Base-by-base conservation (phyloP, 2,888 invertebrate genomes). In the Eurytoma adleriae region DNA sequence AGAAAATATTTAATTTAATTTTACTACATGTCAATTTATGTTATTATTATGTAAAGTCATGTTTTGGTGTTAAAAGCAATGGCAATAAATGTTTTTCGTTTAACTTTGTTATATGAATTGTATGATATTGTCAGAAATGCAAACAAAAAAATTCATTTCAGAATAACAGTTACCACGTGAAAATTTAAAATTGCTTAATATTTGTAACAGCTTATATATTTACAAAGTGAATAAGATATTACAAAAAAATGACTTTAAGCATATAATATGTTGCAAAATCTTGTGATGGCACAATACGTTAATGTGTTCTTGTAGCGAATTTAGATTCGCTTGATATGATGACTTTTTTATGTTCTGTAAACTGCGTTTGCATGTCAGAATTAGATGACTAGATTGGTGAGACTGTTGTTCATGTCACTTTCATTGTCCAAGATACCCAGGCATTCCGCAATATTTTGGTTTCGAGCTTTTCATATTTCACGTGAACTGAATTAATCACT, bases 321-420 rank as follows among this genome's bases (percentile, higher is more conserved):
- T 7, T 40, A 10, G 10, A 66, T 70, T 72, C 62, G 57, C 70
- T 61, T 80, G 74, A 78, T 80, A 78, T 78, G 79, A 66, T 78
- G 66, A 79, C 75, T 68, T 68, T 75, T 73, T 61, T 66, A 69
- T 24, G 52, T 68, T 30, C 57, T 61, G 69, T 57, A 61, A 10
- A 74, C 27, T 64, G 52, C 66, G 56, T 69, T 79, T 24, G 59
- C 62, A 66, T 78, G 79, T 79, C 78, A 80, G 74, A 73, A 79
- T 79, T 73, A 70, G 79, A 69, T 82, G 82, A 82, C 82, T 82
- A 82, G 82, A 82, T 82, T 80, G 62, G 56, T 80, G 78, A 82
- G 78, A 82, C 50, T 61, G 40, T n/a, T 66, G 48, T 64, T 78
- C 72, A 78, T 75, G 48, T 70, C 72, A 40, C 7, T 71, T 61